phyloP scores from a whole-genome alignment of 2,113 vertebrate genomes.

The Clupea harengus region DNA sequence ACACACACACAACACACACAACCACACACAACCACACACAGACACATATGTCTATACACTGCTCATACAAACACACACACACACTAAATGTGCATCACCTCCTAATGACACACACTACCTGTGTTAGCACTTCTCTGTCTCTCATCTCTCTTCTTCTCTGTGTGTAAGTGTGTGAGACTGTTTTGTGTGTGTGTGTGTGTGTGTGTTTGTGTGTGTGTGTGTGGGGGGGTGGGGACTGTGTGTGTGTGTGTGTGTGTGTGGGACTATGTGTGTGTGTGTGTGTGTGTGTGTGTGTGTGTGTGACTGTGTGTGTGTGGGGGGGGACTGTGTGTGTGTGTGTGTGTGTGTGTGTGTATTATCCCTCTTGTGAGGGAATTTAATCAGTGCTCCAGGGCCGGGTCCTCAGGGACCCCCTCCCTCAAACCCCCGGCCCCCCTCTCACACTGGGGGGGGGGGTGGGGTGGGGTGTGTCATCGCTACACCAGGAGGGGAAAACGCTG shows the following conservation, averaged over 20 bases:
- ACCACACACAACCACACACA: background rate
- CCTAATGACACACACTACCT: background rate
- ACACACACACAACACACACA: background rate
- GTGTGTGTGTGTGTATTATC: too few relatives aligned
- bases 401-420: conserved; percentile 24
- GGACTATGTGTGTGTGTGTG: too few relatives aligned
- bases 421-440: conserved; percentile 36
- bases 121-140: background rate
- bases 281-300: too few relatives aligned
- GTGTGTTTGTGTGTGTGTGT: too few relatives aligned
- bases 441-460: conserved; percentile 23
- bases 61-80: background rate
- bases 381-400: background rate
- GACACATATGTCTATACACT: background rate
- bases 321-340: too few relatives aligned
- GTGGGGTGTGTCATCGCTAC: conserved; percentile 58
- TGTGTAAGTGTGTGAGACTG: too few relatives aligned
- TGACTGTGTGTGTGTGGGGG: too few relatives aligned
- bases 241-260: too few relatives aligned
- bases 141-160: background rate
- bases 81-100: background rate
- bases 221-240: too few relatives aligned
- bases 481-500: conserved; percentile 65
- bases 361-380: background rate
- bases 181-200: too few relatives aligned